A percentile compares a stretch with the other conserved stretches of the same genome.
Conservation (phyloP, 1,140 invertebrate genomes). For the Whitmania pigra region DNA sequence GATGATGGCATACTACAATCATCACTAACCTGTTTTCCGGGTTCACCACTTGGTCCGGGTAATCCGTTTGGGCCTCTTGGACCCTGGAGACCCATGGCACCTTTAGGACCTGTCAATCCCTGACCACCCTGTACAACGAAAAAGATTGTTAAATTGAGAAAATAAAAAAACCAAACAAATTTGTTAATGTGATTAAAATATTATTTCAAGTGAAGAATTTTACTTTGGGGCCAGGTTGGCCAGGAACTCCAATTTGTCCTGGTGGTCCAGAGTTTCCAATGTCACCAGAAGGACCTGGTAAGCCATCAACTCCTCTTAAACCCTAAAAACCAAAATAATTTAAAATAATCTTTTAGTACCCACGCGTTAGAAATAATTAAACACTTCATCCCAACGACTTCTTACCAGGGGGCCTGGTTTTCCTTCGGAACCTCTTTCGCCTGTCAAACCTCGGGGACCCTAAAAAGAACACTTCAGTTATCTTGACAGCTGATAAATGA, state of each 20-base stretch:
- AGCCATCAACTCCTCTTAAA: neutral
- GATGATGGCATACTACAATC: too few species aligned
- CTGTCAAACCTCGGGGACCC: neutral
- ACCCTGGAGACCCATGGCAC: neutral
- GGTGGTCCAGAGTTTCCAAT: neutral
- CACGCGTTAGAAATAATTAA: neutral
- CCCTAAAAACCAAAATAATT: neutral
- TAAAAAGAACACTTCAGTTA: neutral
- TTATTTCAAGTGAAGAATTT: neutral
- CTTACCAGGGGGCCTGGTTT: conserved; percentile 8
- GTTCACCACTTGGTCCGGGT: neutral
- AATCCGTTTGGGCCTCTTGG: neutral
- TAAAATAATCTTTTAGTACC: neutral
- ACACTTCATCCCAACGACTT: neutral
- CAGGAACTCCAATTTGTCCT: conserved; percentile 7
- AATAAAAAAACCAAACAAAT: too few species aligned
- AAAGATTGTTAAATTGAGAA: too few species aligned
- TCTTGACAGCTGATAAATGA: neutral
- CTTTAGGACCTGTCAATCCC: neutral
- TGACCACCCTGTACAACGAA: neutral
- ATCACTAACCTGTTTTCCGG: neutral
- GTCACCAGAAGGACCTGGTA: neutral
- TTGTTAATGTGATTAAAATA: too few species aligned
- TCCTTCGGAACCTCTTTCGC: conserved; percentile 5
- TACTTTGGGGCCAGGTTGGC: neutral